A percentile compares a stretch with the other conserved stretches of the same genome.
These are phyloP conservation scores for Lanistes nyassanus DNA, from an alignment of 1,140 invertebrate species.

Conservation along the genomic window DNA sequence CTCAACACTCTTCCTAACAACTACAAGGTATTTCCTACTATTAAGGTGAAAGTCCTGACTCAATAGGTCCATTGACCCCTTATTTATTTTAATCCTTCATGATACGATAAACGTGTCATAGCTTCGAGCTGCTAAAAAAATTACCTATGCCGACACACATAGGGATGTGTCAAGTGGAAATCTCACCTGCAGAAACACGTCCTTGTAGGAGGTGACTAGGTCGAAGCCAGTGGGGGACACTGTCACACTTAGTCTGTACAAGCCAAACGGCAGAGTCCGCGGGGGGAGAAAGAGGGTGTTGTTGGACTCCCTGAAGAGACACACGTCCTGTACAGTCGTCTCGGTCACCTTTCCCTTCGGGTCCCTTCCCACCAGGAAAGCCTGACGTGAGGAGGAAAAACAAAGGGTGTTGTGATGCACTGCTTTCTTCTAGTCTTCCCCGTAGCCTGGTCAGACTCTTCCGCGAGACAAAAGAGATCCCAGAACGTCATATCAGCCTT, in stretches of 20 bases:
- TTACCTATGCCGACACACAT: too few relatives aligned
- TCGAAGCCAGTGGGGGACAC: slow-evolving; percentile 44
- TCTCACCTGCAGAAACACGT: slow-evolving; percentile 40
- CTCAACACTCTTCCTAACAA: too few relatives aligned
- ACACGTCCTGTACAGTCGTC: slow-evolving; percentile 49
- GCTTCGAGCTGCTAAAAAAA: too few relatives aligned
- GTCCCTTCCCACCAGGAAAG: background rate
- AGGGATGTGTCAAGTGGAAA: background rate
- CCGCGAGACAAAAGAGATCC: too few relatives aligned
- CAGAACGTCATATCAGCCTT: too few relatives aligned
- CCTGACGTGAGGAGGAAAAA: background rate
- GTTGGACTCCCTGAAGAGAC: slow-evolving; percentile 36
- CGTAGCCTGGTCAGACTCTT: too few relatives aligned
- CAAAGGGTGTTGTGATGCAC: background rate
- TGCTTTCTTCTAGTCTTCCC: too few relatives aligned
- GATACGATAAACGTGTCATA: too few relatives aligned
- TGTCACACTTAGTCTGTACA: slow-evolving; percentile 53
- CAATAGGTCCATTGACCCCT: too few relatives aligned
- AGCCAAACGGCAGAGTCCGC: slow-evolving; percentile 55
- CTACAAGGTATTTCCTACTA: too few relatives aligned
- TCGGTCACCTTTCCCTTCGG: slow-evolving; percentile 31
- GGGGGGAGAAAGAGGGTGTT: slow-evolving; percentile 45
- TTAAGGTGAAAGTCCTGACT: too few relatives aligned
- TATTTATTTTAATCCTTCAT: too few relatives aligned
- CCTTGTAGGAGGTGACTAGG: slow-evolving; percentile 29